Conservation (phyloP, 2,113 vertebrate species). For the Terrapene triunguis region DNA sequence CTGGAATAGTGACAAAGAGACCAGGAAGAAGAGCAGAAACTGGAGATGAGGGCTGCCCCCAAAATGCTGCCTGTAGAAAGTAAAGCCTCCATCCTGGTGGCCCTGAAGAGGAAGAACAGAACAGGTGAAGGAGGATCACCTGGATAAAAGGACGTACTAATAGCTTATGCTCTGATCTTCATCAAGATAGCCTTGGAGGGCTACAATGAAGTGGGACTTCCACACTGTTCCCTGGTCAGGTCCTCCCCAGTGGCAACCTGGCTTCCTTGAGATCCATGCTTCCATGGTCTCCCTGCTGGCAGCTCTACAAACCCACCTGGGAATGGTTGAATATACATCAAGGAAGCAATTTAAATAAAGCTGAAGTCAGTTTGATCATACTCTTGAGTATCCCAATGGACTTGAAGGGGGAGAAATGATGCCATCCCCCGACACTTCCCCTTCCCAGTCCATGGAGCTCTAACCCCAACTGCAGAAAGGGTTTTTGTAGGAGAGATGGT, state of each 20-base stretch:
- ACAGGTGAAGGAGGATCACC: background rate
- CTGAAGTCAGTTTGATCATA: background rate
- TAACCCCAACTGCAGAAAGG: background rate
- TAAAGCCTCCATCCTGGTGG: background rate
- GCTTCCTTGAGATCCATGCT: no score
- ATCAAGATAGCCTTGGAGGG: background rate
- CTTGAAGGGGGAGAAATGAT: background rate
- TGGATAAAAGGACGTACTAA: background rate
- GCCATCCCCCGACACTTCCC: slow-evolving; percentile 1
- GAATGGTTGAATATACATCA: background rate
- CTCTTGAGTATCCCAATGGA: background rate
- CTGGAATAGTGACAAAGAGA: background rate
- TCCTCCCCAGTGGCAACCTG: no score
- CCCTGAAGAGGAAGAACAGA: background rate
- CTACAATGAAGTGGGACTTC: background rate
- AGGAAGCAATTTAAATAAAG: background rate
- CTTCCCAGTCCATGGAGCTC: background rate
- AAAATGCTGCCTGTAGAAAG: background rate
- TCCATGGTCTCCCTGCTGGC: background rate
- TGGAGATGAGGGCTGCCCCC: background rate
- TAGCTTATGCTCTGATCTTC: background rate
- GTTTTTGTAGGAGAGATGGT: slow-evolving; percentile 4
- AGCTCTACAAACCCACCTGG: background rate
- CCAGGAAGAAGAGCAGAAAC: background rate
- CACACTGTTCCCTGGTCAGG: no score